A percentile compares a stretch with the other conserved stretches of the same genome.
Evolutionary conservation across 1,140 invertebrate species (phyloP).

Genomic region (Cydia strobilella): DNA sequence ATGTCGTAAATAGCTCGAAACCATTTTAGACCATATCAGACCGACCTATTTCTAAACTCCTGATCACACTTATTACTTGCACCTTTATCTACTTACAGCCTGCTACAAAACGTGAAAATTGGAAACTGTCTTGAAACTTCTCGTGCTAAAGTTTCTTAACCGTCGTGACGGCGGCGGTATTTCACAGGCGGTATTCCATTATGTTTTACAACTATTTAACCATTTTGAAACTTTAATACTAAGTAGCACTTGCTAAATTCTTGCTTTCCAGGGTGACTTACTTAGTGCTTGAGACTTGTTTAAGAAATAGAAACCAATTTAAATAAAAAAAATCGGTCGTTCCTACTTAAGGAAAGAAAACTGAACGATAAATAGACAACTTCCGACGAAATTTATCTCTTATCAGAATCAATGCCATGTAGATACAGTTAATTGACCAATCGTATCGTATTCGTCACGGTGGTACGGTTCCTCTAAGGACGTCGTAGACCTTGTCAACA

Average conservation of each 20-base stretch:
- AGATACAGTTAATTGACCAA: too few relatives aligned
- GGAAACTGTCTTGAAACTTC: slow-evolving; percentile 35
- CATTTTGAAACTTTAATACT: slow-evolving; percentile 33
- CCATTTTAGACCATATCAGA: slow-evolving; percentile 42
- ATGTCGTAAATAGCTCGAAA: slow-evolving; percentile 56
- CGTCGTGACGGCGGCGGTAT: slow-evolving; percentile 56
- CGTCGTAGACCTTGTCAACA: too few relatives aligned
- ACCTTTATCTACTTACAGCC: neutral
- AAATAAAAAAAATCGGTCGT: too few relatives aligned
- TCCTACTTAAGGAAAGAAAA: too few relatives aligned
- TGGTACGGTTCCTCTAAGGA: too few relatives aligned
- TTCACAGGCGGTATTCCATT: slow-evolving; percentile 52
- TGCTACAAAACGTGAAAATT: slow-evolving; percentile 3
- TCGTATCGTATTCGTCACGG: too few relatives aligned
- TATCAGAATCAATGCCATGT: too few relatives aligned
- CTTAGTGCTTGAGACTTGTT: neutral
- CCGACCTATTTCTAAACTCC: slow-evolving; percentile 54
- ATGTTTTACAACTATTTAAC: slow-evolving; percentile 38
- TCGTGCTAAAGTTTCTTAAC: slow-evolving; percentile 55
- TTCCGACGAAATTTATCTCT: too few relatives aligned
- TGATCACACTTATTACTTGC: slow-evolving; percentile 12
- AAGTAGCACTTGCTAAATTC: slow-evolving; percentile 24
- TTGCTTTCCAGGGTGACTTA: neutral
- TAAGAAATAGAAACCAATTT: slow-evolving; percentile 20
- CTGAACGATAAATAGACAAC: too few relatives aligned